Base-by-base conservation (phyloP, 1,140 invertebrate genomes). In the Brachionus rotundiformis region DNA sequence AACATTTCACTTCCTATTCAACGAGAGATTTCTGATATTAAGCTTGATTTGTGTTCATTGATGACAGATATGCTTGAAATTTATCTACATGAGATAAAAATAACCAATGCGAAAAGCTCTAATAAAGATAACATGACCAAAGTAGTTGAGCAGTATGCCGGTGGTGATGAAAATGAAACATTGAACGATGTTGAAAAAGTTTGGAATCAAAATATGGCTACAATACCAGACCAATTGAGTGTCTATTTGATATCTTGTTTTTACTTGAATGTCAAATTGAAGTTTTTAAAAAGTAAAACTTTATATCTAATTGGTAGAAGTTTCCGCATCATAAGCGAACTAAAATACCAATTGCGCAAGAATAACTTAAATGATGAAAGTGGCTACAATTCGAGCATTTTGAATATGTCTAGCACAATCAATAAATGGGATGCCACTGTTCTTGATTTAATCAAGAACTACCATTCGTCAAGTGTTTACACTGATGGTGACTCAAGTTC, bases 1-100 rank as follows among this genome's bases (percentile, higher is more conserved):
- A 73, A 73, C 25, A 41, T 44, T 11, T 73, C 68, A n/a, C 25
- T 73, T 27, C 76, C 76, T 6, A 41, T 79, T 19, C 76, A 79
- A 41, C 10, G 76, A 39, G 76, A 54, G 11, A 1, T 79, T 3
- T n/a, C 54, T 39, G 76, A 79, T 33, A 41, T 41, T 25, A 79
- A 79, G 13, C 23, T 73, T 16, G 41, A 73, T n/a, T 25, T 73
- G 23, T 44, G 19, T 8, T 39, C 19, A 44, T 31, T 73, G 16
- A 44, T 73, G 41, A 73, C 68, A 3, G 68, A 73, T 44, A 73
- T 73, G 19, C 41, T 73, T 11, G 68, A 73, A 44, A 25, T 73
- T n/a, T 23, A 73, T 31, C 16, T 44, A 25, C 41, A 73, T 10
- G 68, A 73, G 41, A 27, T 47, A 25, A 73, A 73, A 44, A 3